Evolutionary conservation across 2,113 vertebrate species (phyloP).

Genomic region (Penelope pileata): DNA sequence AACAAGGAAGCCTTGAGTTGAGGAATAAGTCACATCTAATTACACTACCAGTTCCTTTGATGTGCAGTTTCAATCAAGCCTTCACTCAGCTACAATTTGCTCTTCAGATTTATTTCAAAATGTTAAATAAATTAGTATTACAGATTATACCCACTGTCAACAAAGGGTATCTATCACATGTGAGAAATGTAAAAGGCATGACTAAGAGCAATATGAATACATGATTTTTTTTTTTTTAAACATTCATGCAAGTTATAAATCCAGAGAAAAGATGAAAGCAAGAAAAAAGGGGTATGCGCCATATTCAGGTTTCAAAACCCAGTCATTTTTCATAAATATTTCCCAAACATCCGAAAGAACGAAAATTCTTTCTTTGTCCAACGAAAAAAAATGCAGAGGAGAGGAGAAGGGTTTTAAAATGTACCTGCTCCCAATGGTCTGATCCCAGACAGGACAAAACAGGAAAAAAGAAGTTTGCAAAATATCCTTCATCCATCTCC

Average conservation of each 20-base stretch:
- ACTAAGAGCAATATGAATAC: not conserved
- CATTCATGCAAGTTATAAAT: constrained; percentile 2
- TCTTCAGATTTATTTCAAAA: constrained; percentile 50
- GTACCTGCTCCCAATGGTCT: constrained; percentile 57
- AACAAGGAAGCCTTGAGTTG: not conserved
- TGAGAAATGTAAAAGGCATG: constrained; percentile 31
- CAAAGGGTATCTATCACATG: not conserved
- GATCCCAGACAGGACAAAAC: not conserved
- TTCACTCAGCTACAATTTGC: constrained; percentile 17
- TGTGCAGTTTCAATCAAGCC: constrained; percentile 2
- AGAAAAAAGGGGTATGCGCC: not conserved
- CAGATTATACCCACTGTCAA: not conserved
- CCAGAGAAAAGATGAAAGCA: constrained; percentile 27
- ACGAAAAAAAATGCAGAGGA: rapidly evolving
- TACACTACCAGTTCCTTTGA: not conserved
- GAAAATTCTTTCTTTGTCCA: constrained; percentile 58
- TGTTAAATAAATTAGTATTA: constrained; percentile 15
- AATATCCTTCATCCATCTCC: constrained; percentile 74
- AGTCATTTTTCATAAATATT: not conserved
- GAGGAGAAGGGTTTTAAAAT: constrained; percentile 31
- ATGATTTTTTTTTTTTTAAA: not conserved
- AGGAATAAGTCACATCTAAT: not conserved
- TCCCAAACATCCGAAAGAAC: constrained; percentile 46
- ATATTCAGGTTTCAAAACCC: constrained; percentile 68
- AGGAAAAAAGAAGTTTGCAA: not conserved